Evolutionary conservation across 2,113 vertebrate genomes (phyloP), one percentile per base, ranked within the genome.

Genomic region (Baryphthengus martii): DNA sequence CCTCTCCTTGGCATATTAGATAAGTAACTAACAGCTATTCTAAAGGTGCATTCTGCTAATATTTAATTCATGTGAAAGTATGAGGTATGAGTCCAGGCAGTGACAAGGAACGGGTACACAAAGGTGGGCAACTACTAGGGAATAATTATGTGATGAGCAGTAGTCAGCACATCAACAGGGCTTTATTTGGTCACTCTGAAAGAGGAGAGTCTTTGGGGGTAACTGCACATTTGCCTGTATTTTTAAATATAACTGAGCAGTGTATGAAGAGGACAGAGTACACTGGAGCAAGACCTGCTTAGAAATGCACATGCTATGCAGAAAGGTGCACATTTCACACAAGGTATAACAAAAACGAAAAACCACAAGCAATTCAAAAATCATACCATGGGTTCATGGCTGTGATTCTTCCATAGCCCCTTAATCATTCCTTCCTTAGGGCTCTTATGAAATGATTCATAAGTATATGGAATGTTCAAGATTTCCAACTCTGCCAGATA

Each of bases 361-460:
- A 44, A 61, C 26, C 16, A 59, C 3, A 37, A 53, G 68, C 15
- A 58, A 53, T 82, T 85, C 53, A 15, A 39, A 68, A 83, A 66
- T 40, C 49, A 14, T 97, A 99, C 99, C 98, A 97, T 98, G 58
- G 99, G 98, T 78, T 99, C 99, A 0, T 99, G 98, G 81, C 98
- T 99, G 97, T 99, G 99, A 89, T 99, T 99, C 85, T 99, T 99
- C 99, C 99, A 99, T 0, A 99, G 97, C 17, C 99, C 99, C 91
- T 99, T 99, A 63, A 99, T 98, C 98, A 99, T 98, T 61, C 99
- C 99, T 92, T 99, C 99, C 95, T 99, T 99, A 5, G 99, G 98
- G 71, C 98, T 99, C 85, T 94, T 99, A 88, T 98, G 98, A 90
- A 99, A 99, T 16, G 99, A 98, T 90, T 99, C 98, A 25, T 98